phyloP scores from a whole-genome alignment of 2,113 vertebrate species.

The Larimichthys polyactis region DNA sequence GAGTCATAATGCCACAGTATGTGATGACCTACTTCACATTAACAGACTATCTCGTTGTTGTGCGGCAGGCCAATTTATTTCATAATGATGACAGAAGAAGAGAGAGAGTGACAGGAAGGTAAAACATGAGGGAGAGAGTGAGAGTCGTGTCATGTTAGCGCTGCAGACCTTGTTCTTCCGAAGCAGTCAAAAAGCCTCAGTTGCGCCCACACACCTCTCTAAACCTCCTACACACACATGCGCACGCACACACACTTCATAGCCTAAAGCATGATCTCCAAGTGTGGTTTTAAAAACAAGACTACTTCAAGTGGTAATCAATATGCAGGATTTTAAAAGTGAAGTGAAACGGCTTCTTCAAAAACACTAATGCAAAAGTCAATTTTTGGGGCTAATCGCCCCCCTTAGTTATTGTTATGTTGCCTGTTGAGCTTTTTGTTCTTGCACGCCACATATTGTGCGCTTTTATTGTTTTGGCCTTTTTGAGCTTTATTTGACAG shows the following conservation, averaged over 20 bases:
- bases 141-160: slow-evolving; percentile 42
- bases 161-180: slow-evolving; percentile 58
- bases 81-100: slow-evolving; percentile 39
- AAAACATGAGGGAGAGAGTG: slow-evolving; percentile 4
- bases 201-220: slow-evolving; percentile 59
- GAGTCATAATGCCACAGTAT: slow-evolving; percentile 56
- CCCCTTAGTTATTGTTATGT: no score
- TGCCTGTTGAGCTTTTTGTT: no score
- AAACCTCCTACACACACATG: slow-evolving; percentile 41
- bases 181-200: slow-evolving; percentile 62
- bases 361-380: slow-evolving; percentile 22
- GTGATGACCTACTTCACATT: slow-evolving; percentile 71
- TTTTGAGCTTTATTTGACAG: no score
- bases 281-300: slow-evolving; percentile 20
- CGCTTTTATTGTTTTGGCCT: background rate
- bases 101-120: slow-evolving; percentile 36
- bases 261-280: slow-evolving; percentile 45
- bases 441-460: no score
- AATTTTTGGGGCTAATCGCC: slow-evolving; percentile 11
- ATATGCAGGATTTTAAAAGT: slow-evolving; percentile 42
- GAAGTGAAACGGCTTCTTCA: slow-evolving; percentile 14
- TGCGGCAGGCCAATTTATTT: slow-evolving; percentile 54
- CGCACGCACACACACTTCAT: slow-evolving; percentile 22
- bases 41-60: slow-evolving; percentile 49
- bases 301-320: slow-evolving; percentile 44